Evolutionary conservation across 2,113 vertebrate genomes (phyloP), one percentile per base, ranked within the genome.

Genomic region (Xenopus laevis): DNA sequence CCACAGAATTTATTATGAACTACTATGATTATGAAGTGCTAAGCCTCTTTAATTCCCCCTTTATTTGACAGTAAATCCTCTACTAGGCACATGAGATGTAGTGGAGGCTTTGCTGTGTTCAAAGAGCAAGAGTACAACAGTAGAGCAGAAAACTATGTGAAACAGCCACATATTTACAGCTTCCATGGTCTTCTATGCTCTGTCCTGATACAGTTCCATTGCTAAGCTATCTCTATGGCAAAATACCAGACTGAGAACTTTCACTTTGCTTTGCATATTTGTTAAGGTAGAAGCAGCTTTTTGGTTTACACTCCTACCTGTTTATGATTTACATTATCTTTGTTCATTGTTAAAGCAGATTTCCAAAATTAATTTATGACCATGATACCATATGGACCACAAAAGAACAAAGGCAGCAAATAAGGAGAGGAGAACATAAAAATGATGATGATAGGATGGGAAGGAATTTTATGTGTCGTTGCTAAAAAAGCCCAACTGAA

Each of bases 1-100:
- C 66, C 66, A 45, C 57, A 53, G 23, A 52, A 65, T 74, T 65
- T 70, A 65, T 79, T 59, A 58, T 68, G 61, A 33, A 71, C 66
- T 23, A n/a, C n/a, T n/a, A n/a, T n/a, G n/a, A n/a, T n/a, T n/a
- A n/a, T n/a, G n/a, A 74, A 61, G 62, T 71, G 61, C 61, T 74
- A 70, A 71, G 66, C 66, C 58, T 27, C 44, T 74, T 50, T 72
- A 58, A 63, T 70, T 64, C 71, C 21, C n/a, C 52, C 59, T 69
- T 53, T 15, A 11, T 62, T 27, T 62, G 10, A 74, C 12, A 9
- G 55, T 9, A 27, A 71, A 63, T 68, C 53, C 62, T 40, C 17
- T 60, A 0, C 50, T 33, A 44, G 58, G 47, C 71, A 46, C 18
- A 30, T 68, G 72, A 46, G 33, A 69, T n/a, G 58, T 69, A 71